A percentile compares a stretch with the other conserved stretches of the same genome.
Evolutionary conservation across 2,797 vertebrate genomes (phyloP).

Genomic region (Halcyon smyrnensis): DNA sequence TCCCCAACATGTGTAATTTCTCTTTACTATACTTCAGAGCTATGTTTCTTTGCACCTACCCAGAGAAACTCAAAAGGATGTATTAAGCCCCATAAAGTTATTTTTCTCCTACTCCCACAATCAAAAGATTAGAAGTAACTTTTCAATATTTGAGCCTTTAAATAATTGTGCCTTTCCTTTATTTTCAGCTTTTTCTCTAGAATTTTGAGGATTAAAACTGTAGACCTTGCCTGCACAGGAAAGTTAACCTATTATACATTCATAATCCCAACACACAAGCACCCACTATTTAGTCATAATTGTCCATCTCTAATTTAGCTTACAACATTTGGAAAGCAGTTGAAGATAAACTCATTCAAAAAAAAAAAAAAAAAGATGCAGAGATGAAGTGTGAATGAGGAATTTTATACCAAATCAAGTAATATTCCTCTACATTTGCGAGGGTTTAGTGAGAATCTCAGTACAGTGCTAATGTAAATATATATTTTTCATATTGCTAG

Average conservation of each 20-base stretch:
- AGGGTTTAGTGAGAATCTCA: background rate
- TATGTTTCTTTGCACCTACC: background rate
- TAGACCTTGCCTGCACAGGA: background rate
- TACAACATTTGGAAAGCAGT: background rate
- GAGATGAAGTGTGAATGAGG: background rate
- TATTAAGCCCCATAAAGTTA: background rate
- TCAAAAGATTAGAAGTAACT: background rate
- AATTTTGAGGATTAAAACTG: background rate
- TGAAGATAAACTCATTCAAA: background rate
- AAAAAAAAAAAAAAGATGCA: background rate
- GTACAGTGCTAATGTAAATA: background rate
- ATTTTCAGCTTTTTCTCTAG: background rate
- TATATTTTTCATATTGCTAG: background rate
- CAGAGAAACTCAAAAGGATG: background rate
- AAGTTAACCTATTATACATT: background rate
- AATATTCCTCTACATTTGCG: background rate
- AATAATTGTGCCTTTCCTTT: background rate
- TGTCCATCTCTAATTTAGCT: background rate
- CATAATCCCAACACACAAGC: background rate
- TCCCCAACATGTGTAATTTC: background rate
- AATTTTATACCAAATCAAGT: background rate
- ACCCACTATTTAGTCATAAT: accelerated
- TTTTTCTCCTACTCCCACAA: background rate
- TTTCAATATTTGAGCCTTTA: background rate
- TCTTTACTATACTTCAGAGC: background rate